phyloP scores from a whole-genome alignment of 2,888 invertebrate genomes.

The Endomychus coccineus region DNA sequence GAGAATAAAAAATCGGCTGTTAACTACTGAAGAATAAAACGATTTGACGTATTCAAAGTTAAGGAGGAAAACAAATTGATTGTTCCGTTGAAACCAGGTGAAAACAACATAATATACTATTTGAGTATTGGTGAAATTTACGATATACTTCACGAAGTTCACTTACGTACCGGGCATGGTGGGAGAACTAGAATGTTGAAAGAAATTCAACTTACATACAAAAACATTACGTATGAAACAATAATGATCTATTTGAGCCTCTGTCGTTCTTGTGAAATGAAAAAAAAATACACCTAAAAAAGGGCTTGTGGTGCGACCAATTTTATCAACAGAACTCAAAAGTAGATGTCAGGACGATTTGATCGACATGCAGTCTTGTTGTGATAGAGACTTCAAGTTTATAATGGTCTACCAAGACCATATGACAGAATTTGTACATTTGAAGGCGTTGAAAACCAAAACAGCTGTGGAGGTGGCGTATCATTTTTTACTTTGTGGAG shows the following conservation, averaged over 20 bases:
- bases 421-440: no score
- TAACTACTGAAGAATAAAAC: constrained; percentile 25
- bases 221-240: constrained; percentile 29
- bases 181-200: constrained; percentile 29
- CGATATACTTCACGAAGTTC: constrained; percentile 27
- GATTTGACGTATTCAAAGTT: constrained; percentile 27
- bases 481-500: no score
- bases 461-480: no score
- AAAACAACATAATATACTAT: constrained; percentile 23
- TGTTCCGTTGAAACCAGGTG: constrained; percentile 25
- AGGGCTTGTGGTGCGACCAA: constrained; percentile 19
- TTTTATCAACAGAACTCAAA: constrained; percentile 17
- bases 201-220: constrained; percentile 29
- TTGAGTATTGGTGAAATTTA: constrained; percentile 29
- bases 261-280: constrained; percentile 27
- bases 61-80: constrained; percentile 25
- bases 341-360: constrained; percentile 24
- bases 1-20: no score
- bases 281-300: constrained; percentile 22
- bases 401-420: constrained; percentile 22
- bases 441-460: constrained; percentile 25
- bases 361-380: constrained; percentile 24
- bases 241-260: constrained; percentile 28
- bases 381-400: constrained; percentile 16
- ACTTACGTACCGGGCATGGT: constrained; percentile 28